Percentiles rank a stretch among this genome's conserved stretches.
These are phyloP conservation scores for Palaemon carinicauda DNA, from an alignment of 1,140 invertebrate species.

Conservation along the genomic window DNA sequence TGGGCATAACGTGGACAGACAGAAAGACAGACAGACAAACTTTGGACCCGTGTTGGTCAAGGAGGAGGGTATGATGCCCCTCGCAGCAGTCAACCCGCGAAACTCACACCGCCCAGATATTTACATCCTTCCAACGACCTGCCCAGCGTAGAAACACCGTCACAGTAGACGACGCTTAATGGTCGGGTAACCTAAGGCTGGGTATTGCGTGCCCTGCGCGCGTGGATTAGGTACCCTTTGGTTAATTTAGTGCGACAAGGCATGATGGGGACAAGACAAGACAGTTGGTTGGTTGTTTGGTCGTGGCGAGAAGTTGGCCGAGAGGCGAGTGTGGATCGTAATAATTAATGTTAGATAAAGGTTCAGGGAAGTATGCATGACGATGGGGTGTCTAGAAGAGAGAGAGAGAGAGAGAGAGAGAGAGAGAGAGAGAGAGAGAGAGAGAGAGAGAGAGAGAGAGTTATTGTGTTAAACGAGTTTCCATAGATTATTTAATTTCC, in stretches of 20 bases:
- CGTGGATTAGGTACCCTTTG: not conserved
- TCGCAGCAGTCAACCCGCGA: not conserved
- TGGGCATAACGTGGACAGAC: not conserved
- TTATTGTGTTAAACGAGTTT: too few relatives aligned
- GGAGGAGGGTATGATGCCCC: not conserved
- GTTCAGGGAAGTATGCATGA: too few relatives aligned
- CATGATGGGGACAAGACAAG: slow-evolving; percentile 27
- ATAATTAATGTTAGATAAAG: too few relatives aligned
- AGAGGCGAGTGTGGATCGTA: too few relatives aligned
- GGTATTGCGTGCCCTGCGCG: not conserved
- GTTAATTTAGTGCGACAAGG: slow-evolving; percentile 23
- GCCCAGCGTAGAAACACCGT: not conserved
- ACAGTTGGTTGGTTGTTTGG: not conserved
- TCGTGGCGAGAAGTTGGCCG: too few relatives aligned
- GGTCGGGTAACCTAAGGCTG: not conserved
- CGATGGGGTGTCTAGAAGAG: not conserved
- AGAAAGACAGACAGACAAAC: not conserved
- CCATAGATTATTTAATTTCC: too few relatives aligned
- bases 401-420: not conserved
- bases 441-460: not conserved
- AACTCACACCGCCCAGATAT: not conserved
- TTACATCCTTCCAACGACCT: not conserved
- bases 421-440: not conserved
- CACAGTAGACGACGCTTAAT: not conserved
- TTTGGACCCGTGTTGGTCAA: not conserved